These are phyloP conservation scores for Zygothrica quintamaculata DNA, from an alignment of 2,888 invertebrate genomes.

Conservation along the genomic window DNA sequence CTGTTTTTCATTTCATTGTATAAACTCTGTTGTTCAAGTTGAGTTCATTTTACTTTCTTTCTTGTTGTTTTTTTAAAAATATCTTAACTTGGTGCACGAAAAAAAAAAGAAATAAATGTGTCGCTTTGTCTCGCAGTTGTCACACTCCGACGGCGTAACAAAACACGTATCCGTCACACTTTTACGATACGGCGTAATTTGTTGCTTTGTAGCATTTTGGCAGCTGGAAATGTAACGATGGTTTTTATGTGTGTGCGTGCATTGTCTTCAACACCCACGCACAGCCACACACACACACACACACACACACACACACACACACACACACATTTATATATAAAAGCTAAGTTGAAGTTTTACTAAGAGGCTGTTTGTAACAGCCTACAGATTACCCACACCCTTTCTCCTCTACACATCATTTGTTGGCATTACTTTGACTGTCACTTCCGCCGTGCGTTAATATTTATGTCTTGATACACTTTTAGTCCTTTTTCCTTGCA, in stretches of 20 bases:
- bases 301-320: too few species aligned
- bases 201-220: conserved; percentile 68
- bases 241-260: conserved; percentile 66
- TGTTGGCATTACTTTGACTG: conserved; percentile 72
- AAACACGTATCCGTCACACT: conserved; percentile 55
- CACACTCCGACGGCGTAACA: conserved; percentile 13
- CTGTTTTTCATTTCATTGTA: too few species aligned
- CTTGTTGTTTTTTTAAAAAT: too few species aligned
- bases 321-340: neutral
- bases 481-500: conserved; percentile 15
- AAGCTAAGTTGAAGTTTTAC: too few species aligned
- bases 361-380: neutral
- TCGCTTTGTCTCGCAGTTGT: conserved; percentile 4
- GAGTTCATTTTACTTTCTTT: too few species aligned
- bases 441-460: conserved; percentile 69
- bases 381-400: neutral
- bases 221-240: conserved; percentile 33
- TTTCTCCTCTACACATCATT: conserved; percentile 61
- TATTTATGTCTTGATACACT: conserved; percentile 56
- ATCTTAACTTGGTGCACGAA: neutral
- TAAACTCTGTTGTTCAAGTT: too few species aligned
- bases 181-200: conserved; percentile 69
- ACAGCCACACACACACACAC: too few species aligned
- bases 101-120: conserved; percentile 10
- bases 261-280: conserved; percentile 34